Evolutionary conservation across 2,888 invertebrate species (phyloP), one percentile per base, ranked within the genome.

Genomic region (Pardosa pseudoannulata): DNA sequence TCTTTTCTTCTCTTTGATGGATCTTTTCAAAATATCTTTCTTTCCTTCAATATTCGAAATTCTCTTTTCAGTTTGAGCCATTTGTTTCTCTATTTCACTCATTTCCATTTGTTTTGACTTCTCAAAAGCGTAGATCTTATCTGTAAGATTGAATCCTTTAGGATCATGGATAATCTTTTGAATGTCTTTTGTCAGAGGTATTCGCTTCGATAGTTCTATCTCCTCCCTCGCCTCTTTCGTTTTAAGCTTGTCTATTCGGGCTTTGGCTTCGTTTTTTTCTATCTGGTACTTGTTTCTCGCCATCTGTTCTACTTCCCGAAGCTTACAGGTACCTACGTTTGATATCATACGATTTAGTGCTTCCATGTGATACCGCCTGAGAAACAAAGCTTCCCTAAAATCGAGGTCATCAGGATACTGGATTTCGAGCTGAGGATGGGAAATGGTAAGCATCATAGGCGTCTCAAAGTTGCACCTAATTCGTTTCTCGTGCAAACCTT

Each of bases 131-230:
- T 78, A 29, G 31, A 83, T 72, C 31, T 39, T 78, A 23, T 31
- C 56, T 16, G 36, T n/a, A 9, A 72, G 41, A 13, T 32, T 27
- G n/a, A 67, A 78, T 0, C 41, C 41, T 27, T 56, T 65, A 3
- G 72, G 78, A 39, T 83, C 72, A 11, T 78, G 72, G 28, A 78
- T 28, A 7, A 72, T 50, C 5, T 67, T 83, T 23, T 56, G 83
- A 28, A 83, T 29, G 16, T 78, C 78, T 7, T 70, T 72, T 5
- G 76, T 75, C 11, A 83, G 1, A n/a, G 76, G 73, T 2, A 73
- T 56, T 19, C 29, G 36, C 11, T 27, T 19, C 2, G 73, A 29
- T 2, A 36, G 32, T 50, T 72, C 65, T 1, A 71, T 65, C 9
- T 83, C 76, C 0, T 23, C 56, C 19, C 3, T 39, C 50, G 62